Evolutionary conservation across 2,888 invertebrate species (phyloP).

Genomic region (Agrypnus murinus): DNA sequence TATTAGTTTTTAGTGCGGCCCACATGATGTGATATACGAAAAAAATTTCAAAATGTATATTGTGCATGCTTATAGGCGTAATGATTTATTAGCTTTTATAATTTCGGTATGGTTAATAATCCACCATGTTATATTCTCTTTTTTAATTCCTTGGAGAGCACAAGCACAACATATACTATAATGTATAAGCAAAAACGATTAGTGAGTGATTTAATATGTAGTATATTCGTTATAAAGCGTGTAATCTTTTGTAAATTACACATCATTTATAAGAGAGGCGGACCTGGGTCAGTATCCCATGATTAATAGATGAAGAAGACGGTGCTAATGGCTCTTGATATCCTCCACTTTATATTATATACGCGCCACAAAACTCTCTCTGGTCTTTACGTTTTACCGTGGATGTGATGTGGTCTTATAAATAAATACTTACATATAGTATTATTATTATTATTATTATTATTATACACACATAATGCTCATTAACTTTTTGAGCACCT

Average conservation of each 20-base stretch:
- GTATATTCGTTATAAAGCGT: conserved; percentile 68
- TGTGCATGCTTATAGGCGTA: conserved; percentile 2
- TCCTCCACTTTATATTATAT: conserved; percentile 62
- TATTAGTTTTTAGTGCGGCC: neutral
- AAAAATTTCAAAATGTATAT: conserved; percentile 10
- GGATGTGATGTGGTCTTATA: conserved; percentile 36
- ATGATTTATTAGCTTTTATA: conserved; percentile 20
- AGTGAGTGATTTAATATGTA: conserved; percentile 68
- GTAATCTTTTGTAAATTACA: conserved; percentile 70
- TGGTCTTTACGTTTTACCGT: conserved; percentile 23
- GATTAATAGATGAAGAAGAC: conserved; percentile 68
- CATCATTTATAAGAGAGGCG: conserved; percentile 69
- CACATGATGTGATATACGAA: neutral
- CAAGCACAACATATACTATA: neutral
- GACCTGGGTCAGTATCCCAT: conserved; percentile 63
- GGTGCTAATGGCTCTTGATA: conserved; percentile 69
- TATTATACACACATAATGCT: conserved; percentile 45
- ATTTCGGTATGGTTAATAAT: conserved; percentile 20
- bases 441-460: no score
- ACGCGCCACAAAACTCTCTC: conserved; percentile 44
- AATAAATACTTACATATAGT: conserved; percentile 45
- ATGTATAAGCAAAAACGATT: conserved; percentile 60
- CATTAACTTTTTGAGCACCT: conserved; percentile 41
- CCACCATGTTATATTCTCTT: conserved; percentile 15
- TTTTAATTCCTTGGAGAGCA: conserved; percentile 33